A percentile compares a stretch with the other conserved stretches of the same genome.
Evolutionary conservation across 2,888 invertebrate genomes (phyloP).

Genomic region (Piscicola geometra): DNA sequence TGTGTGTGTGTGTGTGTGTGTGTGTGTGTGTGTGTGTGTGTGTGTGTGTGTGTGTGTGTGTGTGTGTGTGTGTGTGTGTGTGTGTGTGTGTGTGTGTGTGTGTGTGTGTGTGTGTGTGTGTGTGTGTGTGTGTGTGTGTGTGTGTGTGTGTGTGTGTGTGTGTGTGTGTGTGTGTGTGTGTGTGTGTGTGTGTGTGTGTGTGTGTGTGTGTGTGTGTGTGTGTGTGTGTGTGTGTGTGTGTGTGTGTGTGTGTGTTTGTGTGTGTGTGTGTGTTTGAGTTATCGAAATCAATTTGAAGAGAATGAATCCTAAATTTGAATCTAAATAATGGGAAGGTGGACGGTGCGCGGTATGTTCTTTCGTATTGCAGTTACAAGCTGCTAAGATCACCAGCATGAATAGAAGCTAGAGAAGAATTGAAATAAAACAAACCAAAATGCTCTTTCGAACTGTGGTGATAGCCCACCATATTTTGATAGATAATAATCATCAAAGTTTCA

Average conservation of each 20-base stretch:
- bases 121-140: constrained; percentile 37
- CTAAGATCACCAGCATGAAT: too few relatives aligned
- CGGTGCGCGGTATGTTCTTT: too few relatives aligned
- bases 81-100: constrained; percentile 9
- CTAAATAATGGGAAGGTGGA: too few relatives aligned
- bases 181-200: constrained; percentile 30
- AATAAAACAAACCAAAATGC: too few relatives aligned
- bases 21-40: constrained; percentile 13
- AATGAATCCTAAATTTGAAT: too few relatives aligned
- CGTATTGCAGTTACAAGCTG: too few relatives aligned
- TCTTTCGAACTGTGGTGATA: too few relatives aligned
- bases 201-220: constrained; percentile 31
- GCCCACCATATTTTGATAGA: too few relatives aligned
- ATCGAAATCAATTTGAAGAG: too few relatives aligned
- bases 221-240: constrained; percentile 31
- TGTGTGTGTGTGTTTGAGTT: constrained; percentile 16
- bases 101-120: constrained; percentile 32
- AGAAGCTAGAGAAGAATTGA: too few relatives aligned
- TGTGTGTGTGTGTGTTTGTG: constrained; percentile 24
- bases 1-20: constrained; percentile 7
- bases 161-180: constrained; percentile 37
- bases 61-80: constrained; percentile 20
- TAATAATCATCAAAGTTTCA: too few relatives aligned
- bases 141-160: constrained; percentile 37
- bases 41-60: constrained; percentile 13